Evolutionary conservation across 2,797 vertebrate genomes (phyloP), one percentile per base, ranked within the genome.

Genomic region (Lagocephalus sceleratus): DNA sequence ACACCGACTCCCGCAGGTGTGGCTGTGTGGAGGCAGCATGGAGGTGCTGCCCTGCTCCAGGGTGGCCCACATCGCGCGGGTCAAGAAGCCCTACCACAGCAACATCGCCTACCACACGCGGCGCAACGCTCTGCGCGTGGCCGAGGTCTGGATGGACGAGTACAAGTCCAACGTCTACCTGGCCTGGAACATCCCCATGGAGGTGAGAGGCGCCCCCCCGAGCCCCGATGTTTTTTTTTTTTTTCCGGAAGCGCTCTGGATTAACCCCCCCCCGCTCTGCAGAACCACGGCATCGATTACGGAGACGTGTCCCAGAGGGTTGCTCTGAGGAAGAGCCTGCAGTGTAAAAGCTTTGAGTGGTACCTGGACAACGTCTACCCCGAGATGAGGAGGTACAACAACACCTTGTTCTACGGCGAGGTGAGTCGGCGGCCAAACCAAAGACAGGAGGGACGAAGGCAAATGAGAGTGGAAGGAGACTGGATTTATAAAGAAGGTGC

Each of bases 21-120:
- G 97, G 97, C 84, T 96, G 29, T 99, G 97, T 0, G 97, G 97
- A 0, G 97, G 97, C 65, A 98, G 96, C 66, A 99, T 99, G 95
- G 97, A 99, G 81, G 96, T 98, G 66, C 89, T 99, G 59, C 97
- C 97, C 0, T 99, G 97, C 59, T 98, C 97, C 29, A 86, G 97
- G 55, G 95, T 99, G 56, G 95, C 97, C 48, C 97, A 99, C 81
- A 97, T 99, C 0, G 95, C 96, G 26, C 90, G 97, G 35, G 91
- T 91, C 57, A 96, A 97, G 88, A 99, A 99, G 60, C 97, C 97
- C 0, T 99, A 99, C 82, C 92, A 94, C 85, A 96, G 92, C 64
- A 95, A 99, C 87, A 96, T 99, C 0, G 94, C 92, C 1, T 94
- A 95, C 81, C 94, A 95, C 86, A 94, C 93, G 6, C 93, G 96